Evolutionary conservation across 2,113 vertebrate genomes (phyloP).

Genomic region (Trogon surrucura): DNA sequence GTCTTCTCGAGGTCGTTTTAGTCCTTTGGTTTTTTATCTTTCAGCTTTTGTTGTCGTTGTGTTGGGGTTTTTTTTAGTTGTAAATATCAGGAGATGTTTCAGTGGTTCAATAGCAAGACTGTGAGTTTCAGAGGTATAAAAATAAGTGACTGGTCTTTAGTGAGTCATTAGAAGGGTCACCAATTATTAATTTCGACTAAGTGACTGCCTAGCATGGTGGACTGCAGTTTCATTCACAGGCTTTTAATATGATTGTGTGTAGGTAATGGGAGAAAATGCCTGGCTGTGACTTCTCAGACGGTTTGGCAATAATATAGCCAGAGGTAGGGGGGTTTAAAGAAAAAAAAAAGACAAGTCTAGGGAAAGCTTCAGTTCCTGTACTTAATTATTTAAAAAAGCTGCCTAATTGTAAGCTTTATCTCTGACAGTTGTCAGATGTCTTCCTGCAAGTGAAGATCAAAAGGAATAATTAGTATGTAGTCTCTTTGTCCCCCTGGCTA

Average conservation of each 20-base stretch:
- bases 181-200: slow-evolving; percentile 9
- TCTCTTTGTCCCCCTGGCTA: slow-evolving; percentile 49
- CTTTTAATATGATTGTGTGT: background rate
- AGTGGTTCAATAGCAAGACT: background rate
- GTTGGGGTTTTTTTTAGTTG: background rate
- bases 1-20: background rate
- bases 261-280: background rate
- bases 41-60: background rate
- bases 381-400: slow-evolving; percentile 60
- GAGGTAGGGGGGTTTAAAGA: background rate
- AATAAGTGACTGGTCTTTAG: background rate
- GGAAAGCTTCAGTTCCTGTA: slow-evolving; percentile 9
- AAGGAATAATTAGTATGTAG: slow-evolving; percentile 61
- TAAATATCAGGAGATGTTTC: background rate
- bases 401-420: slow-evolving; percentile 63
- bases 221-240: background rate
- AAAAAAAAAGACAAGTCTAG: background rate
- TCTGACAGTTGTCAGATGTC: slow-evolving; percentile 62
- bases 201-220: background rate
- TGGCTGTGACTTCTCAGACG: background rate
- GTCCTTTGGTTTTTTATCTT: background rate
- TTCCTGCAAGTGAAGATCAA: slow-evolving; percentile 61
- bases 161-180: background rate
- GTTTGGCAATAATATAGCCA: background rate
- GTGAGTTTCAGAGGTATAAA: background rate